Evolutionary conservation across 2,888 invertebrate genomes (phyloP).

Genomic region (Lasioglossum lativentre): DNA sequence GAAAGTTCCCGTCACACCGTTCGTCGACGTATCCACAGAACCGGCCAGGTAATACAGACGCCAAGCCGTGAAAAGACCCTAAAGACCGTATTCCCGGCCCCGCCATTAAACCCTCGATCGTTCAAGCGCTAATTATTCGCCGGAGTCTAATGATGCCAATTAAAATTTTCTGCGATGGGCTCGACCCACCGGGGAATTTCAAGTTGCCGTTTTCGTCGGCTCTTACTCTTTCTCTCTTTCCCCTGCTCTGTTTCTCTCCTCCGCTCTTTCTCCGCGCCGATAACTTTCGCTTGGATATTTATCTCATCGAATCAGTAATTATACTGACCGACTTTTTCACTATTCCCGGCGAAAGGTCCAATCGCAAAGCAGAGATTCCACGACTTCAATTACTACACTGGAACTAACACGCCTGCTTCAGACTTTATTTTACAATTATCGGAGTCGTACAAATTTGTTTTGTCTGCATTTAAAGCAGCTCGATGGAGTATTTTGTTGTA

Average conservation of each 20-base stretch:
- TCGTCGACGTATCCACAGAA: constrained; percentile 59
- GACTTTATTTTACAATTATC: neutral
- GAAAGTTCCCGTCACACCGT: constrained; percentile 61
- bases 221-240: neutral
- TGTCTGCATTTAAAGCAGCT: neutral
- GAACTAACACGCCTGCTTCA: neutral
- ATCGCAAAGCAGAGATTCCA: neutral
- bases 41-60: constrained; percentile 41
- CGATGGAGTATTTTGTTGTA: neutral
- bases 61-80: constrained; percentile 62
- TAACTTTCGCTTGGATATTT: constrained; percentile 29
- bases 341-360: neutral
- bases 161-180: constrained; percentile 68
- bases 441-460: neutral
- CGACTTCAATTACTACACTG: neutral
- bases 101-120: constrained; percentile 69
- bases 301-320: constrained; percentile 24
- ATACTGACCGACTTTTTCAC: constrained; percentile 11
- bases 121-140: constrained; percentile 74
- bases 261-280: neutral
- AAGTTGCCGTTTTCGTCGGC: constrained; percentile 47
- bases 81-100: constrained; percentile 61
- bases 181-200: constrained; percentile 57
- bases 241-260: neutral
- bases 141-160: constrained; percentile 70